Evolutionary conservation across 2,113 vertebrate genomes (phyloP), one percentile per base, ranked within the genome.

Genomic region (Shinisaurus crocodilurus): DNA sequence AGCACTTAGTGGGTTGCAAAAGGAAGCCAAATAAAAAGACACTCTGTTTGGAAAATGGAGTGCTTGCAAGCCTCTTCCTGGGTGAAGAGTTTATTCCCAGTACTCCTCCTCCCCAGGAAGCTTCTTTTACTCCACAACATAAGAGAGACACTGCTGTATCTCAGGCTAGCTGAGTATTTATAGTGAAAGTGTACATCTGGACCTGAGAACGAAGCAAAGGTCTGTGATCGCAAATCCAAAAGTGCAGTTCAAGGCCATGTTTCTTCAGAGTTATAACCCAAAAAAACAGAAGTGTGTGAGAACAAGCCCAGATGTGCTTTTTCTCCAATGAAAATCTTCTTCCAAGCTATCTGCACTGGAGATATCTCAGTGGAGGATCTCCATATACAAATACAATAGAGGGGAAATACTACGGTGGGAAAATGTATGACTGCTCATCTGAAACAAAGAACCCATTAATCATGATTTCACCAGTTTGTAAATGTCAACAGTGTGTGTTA

Each of bases 401-500:
- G 48, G 15, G 40, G 15, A 77, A 50, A 18, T 16, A 80, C 91
- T 83, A 20, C n/a, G 70, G 77, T 92, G 91, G 69, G 76, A 72
- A 85, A 77, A 63, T 76, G 57, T 67, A 50, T n/a, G 20, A 67
- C 54, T 40, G 72, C 45, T 89, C 81, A 87, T 90, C 91, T 92
- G 89, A 90, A 95, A 91, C 89, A 89, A 94, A 37, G 50, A 67
- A 15, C 83, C 88, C 87, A 88, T 89, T 89, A 93, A 95, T 93
- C 81, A 93, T 92, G 87, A 88, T 89, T 96, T 92, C 86, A 82
- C 0, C 90, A 81, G 90, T 86, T 93, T 90, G 25, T 77, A 92
- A 95, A 93, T 93, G 91, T 95, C 86, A 91, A 92, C 92, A 94
- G 88, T 92, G 93, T 91, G 82, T 95, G n/a, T 95, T 90, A 88